phyloP scores from a whole-genome alignment of 2,797 vertebrate genomes.

The Anableps anableps region DNA sequence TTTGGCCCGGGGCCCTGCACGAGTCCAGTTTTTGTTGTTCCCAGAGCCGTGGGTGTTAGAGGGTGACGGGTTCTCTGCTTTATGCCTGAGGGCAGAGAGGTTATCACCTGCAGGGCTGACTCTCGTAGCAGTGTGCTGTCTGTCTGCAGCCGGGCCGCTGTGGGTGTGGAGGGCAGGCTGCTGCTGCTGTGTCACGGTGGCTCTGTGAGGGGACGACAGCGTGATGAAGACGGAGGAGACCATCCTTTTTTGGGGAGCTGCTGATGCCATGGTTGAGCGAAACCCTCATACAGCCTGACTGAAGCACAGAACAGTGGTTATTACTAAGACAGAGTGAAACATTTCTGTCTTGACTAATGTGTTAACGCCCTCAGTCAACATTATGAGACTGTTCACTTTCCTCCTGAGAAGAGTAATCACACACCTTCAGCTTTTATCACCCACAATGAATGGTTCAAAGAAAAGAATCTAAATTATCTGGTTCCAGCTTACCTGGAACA shows the following conservation, averaged over 20 bases:
- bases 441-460: constrained; percentile 59
- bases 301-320: constrained; percentile 19
- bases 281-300: constrained; percentile 36
- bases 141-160: constrained; percentile 46
- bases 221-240: constrained; percentile 94
- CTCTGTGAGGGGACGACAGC: constrained; percentile 83
- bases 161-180: constrained; percentile 64
- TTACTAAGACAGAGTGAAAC: not conserved
- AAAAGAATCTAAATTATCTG: constrained; percentile 44
- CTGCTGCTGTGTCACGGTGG: constrained; percentile 74
- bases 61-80: constrained; percentile 38
- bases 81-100: constrained; percentile 30
- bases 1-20: not conserved
- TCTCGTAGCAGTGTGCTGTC: constrained; percentile 28
- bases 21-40: constrained; percentile 22
- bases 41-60: constrained; percentile 5
- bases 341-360: constrained; percentile 9
- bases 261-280: constrained; percentile 74
- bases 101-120: constrained; percentile 42
- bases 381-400: constrained; percentile 27
- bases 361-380: constrained; percentile 36
- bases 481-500: constrained; percentile 68
- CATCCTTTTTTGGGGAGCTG: constrained; percentile 83
- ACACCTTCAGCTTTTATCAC: constrained; percentile 47
- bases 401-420: constrained; percentile 40